Percentiles rank a stretch among this genome's conserved stretches.
Conservation (phyloP, 2,888 invertebrate genomes). For the Aporophyla nigra region DNA sequence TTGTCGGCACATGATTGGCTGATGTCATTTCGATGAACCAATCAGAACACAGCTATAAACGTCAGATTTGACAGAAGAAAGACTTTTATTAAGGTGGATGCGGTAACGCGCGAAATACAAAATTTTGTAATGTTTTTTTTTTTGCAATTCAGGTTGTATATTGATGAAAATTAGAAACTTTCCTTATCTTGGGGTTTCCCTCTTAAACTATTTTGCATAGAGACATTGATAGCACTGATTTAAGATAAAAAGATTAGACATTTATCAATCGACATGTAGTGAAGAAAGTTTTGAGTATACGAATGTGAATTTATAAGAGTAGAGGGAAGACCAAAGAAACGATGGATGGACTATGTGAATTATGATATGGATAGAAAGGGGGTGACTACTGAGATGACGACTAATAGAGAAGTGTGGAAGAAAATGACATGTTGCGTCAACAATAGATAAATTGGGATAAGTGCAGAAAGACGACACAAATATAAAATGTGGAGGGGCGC, state of each 20-base stretch:
- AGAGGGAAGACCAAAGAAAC: background rate
- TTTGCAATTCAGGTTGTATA: too few relatives aligned
- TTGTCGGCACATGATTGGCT: background rate
- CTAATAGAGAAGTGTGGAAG: too few relatives aligned
- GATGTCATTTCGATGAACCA: background rate
- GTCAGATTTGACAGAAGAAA: background rate
- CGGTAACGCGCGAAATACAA: too few relatives aligned
- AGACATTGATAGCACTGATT: background rate
- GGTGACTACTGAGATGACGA: too few relatives aligned
- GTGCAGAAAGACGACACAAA: background rate
- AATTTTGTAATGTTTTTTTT: too few relatives aligned
- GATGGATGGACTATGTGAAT: background rate
- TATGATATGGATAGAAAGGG: too few relatives aligned
- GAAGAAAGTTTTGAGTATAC: background rate
- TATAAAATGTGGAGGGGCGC: too few relatives aligned
- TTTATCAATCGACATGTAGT: background rate
- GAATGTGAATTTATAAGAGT: background rate
- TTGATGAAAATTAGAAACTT: too few relatives aligned
- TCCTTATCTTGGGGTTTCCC: too few relatives aligned
- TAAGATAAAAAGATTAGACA: background rate
- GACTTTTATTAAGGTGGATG: background rate
- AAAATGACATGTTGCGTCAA: too few relatives aligned
- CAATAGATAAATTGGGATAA: too few relatives aligned
- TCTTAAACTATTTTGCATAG: background rate
- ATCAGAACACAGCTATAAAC: background rate